phyloP scores from a whole-genome alignment of 2,797 vertebrate species.

The Crocidura indochinensis region DNA sequence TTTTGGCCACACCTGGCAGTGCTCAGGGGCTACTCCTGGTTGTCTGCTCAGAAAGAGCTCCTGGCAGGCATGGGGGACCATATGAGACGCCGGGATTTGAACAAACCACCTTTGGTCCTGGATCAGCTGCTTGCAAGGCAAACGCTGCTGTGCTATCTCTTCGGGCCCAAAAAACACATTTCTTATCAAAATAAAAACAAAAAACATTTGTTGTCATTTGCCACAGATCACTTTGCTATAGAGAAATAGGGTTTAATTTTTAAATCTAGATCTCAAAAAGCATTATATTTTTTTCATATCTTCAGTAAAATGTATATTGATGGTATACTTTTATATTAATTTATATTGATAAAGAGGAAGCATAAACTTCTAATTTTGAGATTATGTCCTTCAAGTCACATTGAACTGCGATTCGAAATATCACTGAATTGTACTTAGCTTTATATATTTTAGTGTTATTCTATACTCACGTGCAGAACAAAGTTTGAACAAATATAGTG shows the following conservation, averaged over 20 bases:
- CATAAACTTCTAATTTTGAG: neutral
- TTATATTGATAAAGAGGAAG: neutral
- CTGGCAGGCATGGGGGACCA: too few species aligned
- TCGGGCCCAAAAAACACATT: too few species aligned
- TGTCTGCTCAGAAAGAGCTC: too few species aligned
- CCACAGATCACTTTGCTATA: neutral
- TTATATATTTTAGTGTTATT: neutral
- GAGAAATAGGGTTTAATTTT: neutral
- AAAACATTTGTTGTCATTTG: neutral
- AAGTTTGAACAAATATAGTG: neutral
- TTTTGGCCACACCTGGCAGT: too few species aligned
- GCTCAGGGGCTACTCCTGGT: too few species aligned
- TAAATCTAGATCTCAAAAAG: constrained; percentile 13
- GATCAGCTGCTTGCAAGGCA: too few species aligned
- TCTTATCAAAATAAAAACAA: neutral
- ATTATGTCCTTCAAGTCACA: too few species aligned
- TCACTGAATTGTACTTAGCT: neutral
- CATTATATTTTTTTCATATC: neutral
- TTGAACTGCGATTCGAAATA: neutral
- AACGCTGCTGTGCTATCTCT: too few species aligned
- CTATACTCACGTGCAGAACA: neutral
- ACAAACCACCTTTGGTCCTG: too few species aligned
- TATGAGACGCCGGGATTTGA: too few species aligned
- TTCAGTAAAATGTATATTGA: too few species aligned
- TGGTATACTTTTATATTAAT: too few species aligned